Conservation (phyloP, 1,140 invertebrate species). For the Nixonia krombeini region DNA sequence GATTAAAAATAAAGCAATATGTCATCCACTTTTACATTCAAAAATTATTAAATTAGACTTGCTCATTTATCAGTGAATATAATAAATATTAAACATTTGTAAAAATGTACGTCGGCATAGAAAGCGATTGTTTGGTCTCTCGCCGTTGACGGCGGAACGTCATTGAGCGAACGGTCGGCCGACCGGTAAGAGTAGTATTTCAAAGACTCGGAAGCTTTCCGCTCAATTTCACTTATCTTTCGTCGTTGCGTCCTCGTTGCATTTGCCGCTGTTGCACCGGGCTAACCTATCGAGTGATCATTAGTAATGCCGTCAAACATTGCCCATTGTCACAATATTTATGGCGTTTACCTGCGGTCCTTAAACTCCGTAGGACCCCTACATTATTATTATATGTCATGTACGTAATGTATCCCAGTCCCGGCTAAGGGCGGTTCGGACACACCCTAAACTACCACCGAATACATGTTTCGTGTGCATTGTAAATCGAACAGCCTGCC, state of each 20-base stretch:
- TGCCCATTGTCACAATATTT: conserved; percentile 40
- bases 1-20: too few relatives aligned
- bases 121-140: too few relatives aligned
- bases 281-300: conserved; percentile 37
- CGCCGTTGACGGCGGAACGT: too few relatives aligned
- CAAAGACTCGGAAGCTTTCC: conserved; percentile 46
- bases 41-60: too few relatives aligned
- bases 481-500: conserved; percentile 8
- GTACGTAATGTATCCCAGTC: conserved; percentile 30
- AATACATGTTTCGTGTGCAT: conserved; percentile 30
- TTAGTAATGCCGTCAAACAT: conserved; percentile 43
- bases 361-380: conserved; percentile 27
- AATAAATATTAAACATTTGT: too few relatives aligned
- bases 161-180: conserved; percentile 30
- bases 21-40: too few relatives aligned
- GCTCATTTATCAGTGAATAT: too few relatives aligned
- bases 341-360: conserved; percentile 42
- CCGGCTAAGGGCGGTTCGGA: conserved; percentile 27
- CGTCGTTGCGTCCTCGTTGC: conserved; percentile 34
- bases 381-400: conserved; percentile 32
- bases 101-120: too few relatives aligned
- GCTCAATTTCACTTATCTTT: conserved; percentile 37
- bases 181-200: conserved; percentile 21
- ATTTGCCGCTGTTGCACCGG: conserved; percentile 26
- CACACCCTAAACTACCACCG: conserved; percentile 35